phyloP scores from a whole-genome alignment of 2,797 vertebrate genomes.

The Sebastes diaconus region DNA sequence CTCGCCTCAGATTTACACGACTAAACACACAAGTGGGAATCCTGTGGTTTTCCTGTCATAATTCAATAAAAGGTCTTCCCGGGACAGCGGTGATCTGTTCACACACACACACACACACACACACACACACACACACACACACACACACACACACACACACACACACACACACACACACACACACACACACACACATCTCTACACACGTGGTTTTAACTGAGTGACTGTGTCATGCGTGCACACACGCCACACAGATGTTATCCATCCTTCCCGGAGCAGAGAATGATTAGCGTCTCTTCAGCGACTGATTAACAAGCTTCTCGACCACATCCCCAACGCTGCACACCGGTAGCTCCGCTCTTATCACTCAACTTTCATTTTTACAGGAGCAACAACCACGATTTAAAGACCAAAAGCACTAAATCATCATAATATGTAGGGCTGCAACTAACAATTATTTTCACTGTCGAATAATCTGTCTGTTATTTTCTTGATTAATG shows the following conservation, averaged over 20 bases:
- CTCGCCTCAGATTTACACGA: slow-evolving; percentile 10
- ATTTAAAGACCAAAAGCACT: not conserved
- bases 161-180: not conserved
- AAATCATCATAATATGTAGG: not conserved
- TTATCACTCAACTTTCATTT: not conserved
- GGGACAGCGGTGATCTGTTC: not conserved
- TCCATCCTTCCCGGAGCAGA: not conserved
- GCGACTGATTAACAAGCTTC: slow-evolving; percentile 8
- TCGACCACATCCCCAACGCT: not conserved
- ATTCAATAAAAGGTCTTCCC: slow-evolving; percentile 19
- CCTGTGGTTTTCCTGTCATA: slow-evolving; percentile 52
- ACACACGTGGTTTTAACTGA: not conserved
- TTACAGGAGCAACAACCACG: not conserved
- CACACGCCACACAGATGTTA: slow-evolving; percentile 17
- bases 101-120: not conserved
- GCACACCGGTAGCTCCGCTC: not conserved
- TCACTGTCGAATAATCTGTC: no score
- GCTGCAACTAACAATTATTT: no score
- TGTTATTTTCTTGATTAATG: no score
- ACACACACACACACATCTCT: not conserved
- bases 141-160: not conserved
- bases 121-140: no score
- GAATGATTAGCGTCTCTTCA: not conserved
- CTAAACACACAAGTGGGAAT: slow-evolving; percentile 28
- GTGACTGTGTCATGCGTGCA: not conserved